These are phyloP conservation scores for Drosophila ananassae DNA, from an alignment of 1,140 invertebrate species.

Conservation along the genomic window DNA sequence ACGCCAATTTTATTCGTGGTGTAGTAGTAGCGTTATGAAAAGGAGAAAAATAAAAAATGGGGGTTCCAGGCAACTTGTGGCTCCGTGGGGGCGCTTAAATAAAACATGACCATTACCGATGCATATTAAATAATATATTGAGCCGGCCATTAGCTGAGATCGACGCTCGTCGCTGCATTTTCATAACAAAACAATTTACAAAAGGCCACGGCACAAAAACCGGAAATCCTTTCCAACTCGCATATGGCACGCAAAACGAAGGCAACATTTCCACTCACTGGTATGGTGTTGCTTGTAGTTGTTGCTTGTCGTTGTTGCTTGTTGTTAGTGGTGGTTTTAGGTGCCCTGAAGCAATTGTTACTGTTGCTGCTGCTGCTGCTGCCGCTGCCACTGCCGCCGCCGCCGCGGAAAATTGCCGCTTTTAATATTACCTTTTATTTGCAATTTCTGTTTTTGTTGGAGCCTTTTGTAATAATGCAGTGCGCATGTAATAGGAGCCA, in stretches of 20 bases:
- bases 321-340: constrained; percentile 28
- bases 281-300: constrained; percentile 1
- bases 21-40: neutral
- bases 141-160: constrained; percentile 63
- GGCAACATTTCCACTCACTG: constrained; percentile 34
- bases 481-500: constrained; percentile 80
- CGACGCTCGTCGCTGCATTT: constrained; percentile 62
- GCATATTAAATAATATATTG: constrained; percentile 72
- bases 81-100: constrained; percentile 23
- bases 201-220: constrained; percentile 65
- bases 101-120: constrained; percentile 42
- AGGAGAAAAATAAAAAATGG: neutral
- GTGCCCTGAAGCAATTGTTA: constrained; percentile 51
- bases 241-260: constrained; percentile 81
- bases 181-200: constrained; percentile 73
- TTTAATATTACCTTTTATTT: constrained; percentile 83
- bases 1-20: neutral
- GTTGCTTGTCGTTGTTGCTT: constrained; percentile 6
- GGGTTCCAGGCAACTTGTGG: neutral
- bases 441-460: constrained; percentile 60
- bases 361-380: constrained; percentile 20
- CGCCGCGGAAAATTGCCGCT: constrained; percentile 78
- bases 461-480: constrained; percentile 78
- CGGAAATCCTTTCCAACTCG: constrained; percentile 80
- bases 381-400: constrained; percentile 19